A percentile compares a stretch with the other conserved stretches of the same genome.
phyloP scores from a whole-genome alignment of 2,113 vertebrate species.

The Nothobranchius furzeri region DNA sequence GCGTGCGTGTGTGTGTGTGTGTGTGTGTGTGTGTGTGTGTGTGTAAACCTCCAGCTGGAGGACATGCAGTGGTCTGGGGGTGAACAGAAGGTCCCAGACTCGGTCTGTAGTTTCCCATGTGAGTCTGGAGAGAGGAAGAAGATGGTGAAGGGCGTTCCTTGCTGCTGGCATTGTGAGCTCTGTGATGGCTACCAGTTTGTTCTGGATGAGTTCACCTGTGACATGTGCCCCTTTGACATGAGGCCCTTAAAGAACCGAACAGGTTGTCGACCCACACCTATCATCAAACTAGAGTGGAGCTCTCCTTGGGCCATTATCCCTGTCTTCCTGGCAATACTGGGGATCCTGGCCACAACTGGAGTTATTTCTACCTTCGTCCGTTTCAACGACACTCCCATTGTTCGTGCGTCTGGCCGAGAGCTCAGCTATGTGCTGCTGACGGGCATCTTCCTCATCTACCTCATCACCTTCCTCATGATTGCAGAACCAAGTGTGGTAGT shows the following conservation, averaged over 20 bases:
- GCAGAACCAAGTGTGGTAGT: constrained; percentile 75
- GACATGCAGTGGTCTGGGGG: constrained; percentile 87
- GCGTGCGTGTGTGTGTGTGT: neutral
- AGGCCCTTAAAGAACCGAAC: constrained; percentile 81
- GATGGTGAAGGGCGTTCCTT: constrained; percentile 85
- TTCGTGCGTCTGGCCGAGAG: constrained; percentile 85
- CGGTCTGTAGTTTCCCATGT: constrained; percentile 88
- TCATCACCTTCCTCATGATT: constrained; percentile 83
- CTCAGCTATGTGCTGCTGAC: constrained; percentile 84
- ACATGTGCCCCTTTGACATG: constrained; percentile 82
- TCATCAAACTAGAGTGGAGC: constrained; percentile 84
- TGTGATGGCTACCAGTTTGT: constrained; percentile 85
- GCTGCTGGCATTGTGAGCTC: constrained; percentile 87
- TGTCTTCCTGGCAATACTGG: constrained; percentile 81
- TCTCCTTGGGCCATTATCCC: constrained; percentile 85
- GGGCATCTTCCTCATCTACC: constrained; percentile 80
- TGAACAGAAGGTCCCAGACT: constrained; percentile 74
- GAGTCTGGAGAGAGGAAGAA: constrained; percentile 82
- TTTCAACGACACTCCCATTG: constrained; percentile 86
- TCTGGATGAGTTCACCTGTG: constrained; percentile 80
- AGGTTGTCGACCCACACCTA: constrained; percentile 80
- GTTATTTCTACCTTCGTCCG: constrained; percentile 79
- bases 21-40: constrained; percentile 5
- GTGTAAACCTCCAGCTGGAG: constrained; percentile 73
- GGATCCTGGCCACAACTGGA: constrained; percentile 80